Conservation (phyloP, 1,140 invertebrate species). For the Aradophagus sp. region DNA sequence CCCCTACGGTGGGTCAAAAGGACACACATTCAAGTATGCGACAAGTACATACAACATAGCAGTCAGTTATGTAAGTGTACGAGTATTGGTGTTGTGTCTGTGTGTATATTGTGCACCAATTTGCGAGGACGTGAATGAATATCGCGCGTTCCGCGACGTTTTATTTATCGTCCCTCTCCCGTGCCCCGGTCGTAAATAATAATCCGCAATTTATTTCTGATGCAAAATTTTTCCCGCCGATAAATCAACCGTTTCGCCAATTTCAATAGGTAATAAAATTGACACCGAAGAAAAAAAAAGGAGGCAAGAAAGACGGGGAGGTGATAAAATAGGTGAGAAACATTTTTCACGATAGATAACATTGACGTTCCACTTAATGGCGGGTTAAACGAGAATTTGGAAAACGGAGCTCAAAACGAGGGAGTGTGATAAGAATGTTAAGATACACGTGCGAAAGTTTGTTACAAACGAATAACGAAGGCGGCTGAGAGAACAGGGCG, state of each 20-base stretch:
- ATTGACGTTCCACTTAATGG: conserved; percentile 1
- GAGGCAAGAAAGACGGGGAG: too few relatives aligned
- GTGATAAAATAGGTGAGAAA: too few relatives aligned
- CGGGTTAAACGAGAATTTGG: conserved; percentile 4
- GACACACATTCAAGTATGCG: conserved; percentile 72
- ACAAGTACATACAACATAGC: conserved; percentile 68
- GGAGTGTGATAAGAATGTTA: conserved; percentile 20
- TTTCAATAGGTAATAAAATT: too few relatives aligned
- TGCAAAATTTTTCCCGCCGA: too few relatives aligned
- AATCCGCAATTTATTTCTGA: conserved; percentile 7
- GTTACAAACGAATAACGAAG: conserved; percentile 43
- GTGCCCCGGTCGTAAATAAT: conserved; percentile 19
- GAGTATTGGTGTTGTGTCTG: conserved; percentile 36
- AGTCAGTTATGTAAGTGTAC: conserved; percentile 48
- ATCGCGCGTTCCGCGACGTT: conserved; percentile 13
- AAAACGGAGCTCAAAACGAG: too few relatives aligned
- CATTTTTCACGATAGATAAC: background rate
- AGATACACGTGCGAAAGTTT: conserved; percentile 39
- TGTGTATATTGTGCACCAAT: conserved; percentile 31
- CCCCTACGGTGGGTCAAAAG: conserved; percentile 77
- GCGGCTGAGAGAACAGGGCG: conserved; percentile 21
- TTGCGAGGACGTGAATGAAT: conserved; percentile 34
- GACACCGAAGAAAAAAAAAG: too few relatives aligned
- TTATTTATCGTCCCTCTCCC: conserved; percentile 25
- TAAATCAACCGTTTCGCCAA: too few relatives aligned